These are phyloP conservation scores for Halesus radiatus DNA, from an alignment of 1,140 invertebrate species.

Conservation along the genomic window DNA sequence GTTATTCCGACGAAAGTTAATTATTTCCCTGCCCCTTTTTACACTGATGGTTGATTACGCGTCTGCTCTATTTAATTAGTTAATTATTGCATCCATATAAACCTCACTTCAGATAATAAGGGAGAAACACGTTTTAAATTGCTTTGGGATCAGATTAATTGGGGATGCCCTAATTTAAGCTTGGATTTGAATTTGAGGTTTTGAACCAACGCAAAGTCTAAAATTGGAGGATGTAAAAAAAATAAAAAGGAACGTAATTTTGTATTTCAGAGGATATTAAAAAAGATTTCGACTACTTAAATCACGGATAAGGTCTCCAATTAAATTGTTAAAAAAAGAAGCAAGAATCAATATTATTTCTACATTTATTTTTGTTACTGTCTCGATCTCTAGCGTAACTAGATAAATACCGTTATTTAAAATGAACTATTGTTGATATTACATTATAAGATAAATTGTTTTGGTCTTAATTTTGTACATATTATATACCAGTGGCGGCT, in stretches of 20 bases:
- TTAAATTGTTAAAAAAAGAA: too few species aligned
- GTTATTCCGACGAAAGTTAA: too few species aligned
- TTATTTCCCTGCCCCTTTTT: not conserved
- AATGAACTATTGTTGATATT: too few species aligned
- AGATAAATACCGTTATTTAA: too few species aligned
- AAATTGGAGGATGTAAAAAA: not conserved
- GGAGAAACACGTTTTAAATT: constrained; percentile 19
- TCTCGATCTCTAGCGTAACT: too few species aligned
- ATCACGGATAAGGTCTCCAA: not conserved
- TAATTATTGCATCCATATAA: constrained; percentile 11
- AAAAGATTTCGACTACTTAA: not conserved
- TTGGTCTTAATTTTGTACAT: too few species aligned
- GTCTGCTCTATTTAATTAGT: not conserved
- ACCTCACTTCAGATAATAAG: constrained; percentile 5
- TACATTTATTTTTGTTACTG: too few species aligned
- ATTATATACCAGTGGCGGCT: too few species aligned
- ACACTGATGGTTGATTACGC: not conserved
- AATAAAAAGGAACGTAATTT: not conserved
- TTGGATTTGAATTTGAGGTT: not conserved
- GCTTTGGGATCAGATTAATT: constrained; percentile 35
- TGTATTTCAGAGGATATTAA: not conserved
- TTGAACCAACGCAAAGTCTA: not conserved
- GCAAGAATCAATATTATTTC: too few species aligned
- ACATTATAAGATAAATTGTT: too few species aligned
- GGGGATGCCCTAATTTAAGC: constrained; percentile 10